Percentiles rank a stretch among this genome's conserved stretches.
Conservation (phyloP, 1,140 invertebrate genomes). For the Cotesia chilonis region DNA sequence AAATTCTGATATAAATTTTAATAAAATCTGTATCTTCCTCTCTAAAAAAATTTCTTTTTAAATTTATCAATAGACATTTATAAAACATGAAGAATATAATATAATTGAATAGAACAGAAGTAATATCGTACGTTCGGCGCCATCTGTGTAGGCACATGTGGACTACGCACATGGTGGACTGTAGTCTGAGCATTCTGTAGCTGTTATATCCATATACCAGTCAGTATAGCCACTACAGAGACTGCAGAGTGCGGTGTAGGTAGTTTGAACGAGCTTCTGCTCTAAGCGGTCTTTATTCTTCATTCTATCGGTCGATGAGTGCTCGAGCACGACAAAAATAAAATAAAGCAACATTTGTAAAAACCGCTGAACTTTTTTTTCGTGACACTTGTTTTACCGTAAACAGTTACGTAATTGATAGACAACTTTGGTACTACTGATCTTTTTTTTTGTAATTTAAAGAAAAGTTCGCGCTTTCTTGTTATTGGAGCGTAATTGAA, state of each 20-base stretch:
- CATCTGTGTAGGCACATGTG: constrained; percentile 36
- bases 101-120: not conserved
- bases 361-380: not conserved
- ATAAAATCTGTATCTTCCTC: too few relatives aligned
- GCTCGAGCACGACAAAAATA: not conserved
- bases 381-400: constrained; percentile 15
- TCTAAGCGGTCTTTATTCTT: not conserved
- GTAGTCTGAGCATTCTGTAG: constrained; percentile 10
- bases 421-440: not conserved
- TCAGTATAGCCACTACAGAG: too few relatives aligned
- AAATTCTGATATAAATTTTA: too few relatives aligned
- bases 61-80: too few relatives aligned
- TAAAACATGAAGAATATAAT: too few relatives aligned
- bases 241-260: not conserved
- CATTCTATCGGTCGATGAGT: constrained; percentile 12
- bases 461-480: constrained; percentile 23
- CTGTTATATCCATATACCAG: not conserved
- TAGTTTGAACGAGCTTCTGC: not conserved
- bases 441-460: not conserved
- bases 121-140: constrained; percentile 37
- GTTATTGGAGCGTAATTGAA: not conserved
- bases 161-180: constrained; percentile 34
- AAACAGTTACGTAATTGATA: constrained; percentile 1
- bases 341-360: too few relatives aligned
- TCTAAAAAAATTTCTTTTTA: too few relatives aligned